These are phyloP conservation scores for Scrobipalpa costella DNA, from an alignment of 2,888 invertebrate species.

Conservation along the genomic window DNA sequence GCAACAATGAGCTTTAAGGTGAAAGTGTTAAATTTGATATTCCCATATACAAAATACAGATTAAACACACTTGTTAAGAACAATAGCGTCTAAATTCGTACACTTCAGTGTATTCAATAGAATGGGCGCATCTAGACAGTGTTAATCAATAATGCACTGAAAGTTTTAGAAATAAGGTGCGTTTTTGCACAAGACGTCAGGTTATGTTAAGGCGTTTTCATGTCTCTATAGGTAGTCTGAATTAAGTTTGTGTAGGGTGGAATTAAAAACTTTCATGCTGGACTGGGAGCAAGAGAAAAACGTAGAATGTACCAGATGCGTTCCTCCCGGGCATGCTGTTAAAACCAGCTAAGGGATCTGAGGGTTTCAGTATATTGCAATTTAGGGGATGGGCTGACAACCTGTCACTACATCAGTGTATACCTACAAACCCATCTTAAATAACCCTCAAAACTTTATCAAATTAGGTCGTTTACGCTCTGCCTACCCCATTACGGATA, in stretches of 20 bases:
- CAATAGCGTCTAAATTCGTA: constrained; percentile 30
- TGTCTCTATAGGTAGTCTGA: constrained; percentile 4
- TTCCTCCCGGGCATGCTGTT: too few relatives aligned
- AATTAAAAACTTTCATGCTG: constrained; percentile 13
- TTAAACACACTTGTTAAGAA: constrained; percentile 3
- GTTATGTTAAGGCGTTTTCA: background rate
- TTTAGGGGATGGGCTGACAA: too few relatives aligned
- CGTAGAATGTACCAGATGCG: too few relatives aligned
- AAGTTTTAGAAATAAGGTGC: background rate
- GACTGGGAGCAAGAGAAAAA: too few relatives aligned
- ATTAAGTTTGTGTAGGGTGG: constrained; percentile 9
- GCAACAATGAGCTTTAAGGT: constrained; percentile 1
- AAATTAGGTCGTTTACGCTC: too few relatives aligned
- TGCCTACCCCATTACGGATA: too few relatives aligned
- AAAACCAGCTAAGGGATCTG: too few relatives aligned
- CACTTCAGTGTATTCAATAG: constrained; percentile 20
- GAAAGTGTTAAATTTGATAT: constrained; percentile 1
- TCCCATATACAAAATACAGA: background rate
- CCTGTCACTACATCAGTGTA: too few relatives aligned
- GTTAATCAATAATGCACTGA: background rate
- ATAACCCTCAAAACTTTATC: too few relatives aligned
- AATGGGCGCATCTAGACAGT: background rate
- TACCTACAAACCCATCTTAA: too few relatives aligned
- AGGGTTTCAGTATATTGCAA: too few relatives aligned
- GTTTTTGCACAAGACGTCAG: background rate